phyloP scores from a whole-genome alignment of 2,888 invertebrate species.

The Trisateles emortualis region DNA sequence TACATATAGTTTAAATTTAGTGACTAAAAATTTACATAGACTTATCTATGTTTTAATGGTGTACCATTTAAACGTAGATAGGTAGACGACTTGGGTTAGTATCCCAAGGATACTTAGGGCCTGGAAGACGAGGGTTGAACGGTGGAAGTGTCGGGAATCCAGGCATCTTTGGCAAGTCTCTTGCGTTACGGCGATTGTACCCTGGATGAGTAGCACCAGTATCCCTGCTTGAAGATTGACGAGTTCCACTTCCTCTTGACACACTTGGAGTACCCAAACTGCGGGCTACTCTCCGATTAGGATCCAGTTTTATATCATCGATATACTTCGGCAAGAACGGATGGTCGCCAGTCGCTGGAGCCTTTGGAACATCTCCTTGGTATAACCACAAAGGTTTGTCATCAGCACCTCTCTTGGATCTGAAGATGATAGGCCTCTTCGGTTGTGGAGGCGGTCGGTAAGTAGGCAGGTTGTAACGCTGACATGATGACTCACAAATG shows the following conservation, averaged over 20 bases:
- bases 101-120: too few relatives aligned
- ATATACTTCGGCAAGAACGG: conserved; percentile 9
- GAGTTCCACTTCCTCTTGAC: neutral
- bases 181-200: conserved; percentile 7
- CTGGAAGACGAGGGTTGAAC: too few relatives aligned
- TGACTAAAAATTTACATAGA: too few relatives aligned
- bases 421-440: neutral
- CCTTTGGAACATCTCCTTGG: conserved; percentile 10
- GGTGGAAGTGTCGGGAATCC: too few relatives aligned
- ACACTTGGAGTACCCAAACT: conserved; percentile 15
- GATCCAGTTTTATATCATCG: conserved; percentile 16
- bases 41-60: too few relatives aligned
- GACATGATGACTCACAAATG: conserved; percentile 16
- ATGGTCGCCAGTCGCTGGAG: conserved; percentile 16
- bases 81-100: too few relatives aligned
- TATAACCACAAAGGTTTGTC: conserved; percentile 19
- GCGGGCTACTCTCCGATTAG: conserved; percentile 21
- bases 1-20: too few relatives aligned
- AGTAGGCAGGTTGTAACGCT: neutral
- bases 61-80: too few relatives aligned
- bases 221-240: neutral
- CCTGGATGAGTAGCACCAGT: neutral
- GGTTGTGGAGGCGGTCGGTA: conserved; percentile 11
- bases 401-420: conserved; percentile 13
- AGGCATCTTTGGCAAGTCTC: conserved; percentile 21